A percentile compares a stretch with the other conserved stretches of the same genome.
Evolutionary conservation across 1,140 invertebrate genomes (phyloP).

Genomic region (Ruditapes philippinarum): DNA sequence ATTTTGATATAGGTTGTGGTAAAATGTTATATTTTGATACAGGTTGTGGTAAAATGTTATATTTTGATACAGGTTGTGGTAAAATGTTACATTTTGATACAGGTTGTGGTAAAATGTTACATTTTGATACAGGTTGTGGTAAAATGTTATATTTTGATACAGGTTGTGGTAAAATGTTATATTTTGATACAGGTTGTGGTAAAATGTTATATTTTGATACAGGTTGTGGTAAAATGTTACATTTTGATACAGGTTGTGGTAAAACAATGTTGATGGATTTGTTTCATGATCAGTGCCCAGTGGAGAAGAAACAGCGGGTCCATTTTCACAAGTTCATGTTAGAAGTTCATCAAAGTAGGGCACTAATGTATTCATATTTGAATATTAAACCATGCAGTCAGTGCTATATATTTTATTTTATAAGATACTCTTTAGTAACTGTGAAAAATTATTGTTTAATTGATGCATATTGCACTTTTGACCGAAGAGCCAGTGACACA

Average conservation of each 20-base stretch:
- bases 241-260: slow-evolving; percentile 92
- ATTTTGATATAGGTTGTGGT: background rate
- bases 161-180: background rate
- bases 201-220: slow-evolving; percentile 99
- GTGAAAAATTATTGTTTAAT: no score
- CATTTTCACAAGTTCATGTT: slow-evolving; percentile 99
- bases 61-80: slow-evolving; percentile 96
- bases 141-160: slow-evolving; percentile 89
- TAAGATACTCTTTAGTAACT: no score
- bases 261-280: slow-evolving; percentile 99
- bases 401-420: no score
- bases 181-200: slow-evolving; percentile 82
- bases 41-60: slow-evolving; percentile 91
- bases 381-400: no score
- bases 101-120: slow-evolving; percentile 89
- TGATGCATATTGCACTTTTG: no score
- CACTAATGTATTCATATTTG: no score
- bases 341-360: slow-evolving; percentile 93
- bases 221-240: slow-evolving; percentile 93
- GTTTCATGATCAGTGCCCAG: slow-evolving; percentile 94
- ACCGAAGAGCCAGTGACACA: no score
- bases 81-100: slow-evolving; percentile 99
- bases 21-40: background rate
- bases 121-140: slow-evolving; percentile 85
- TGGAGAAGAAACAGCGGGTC: slow-evolving; percentile 92